Evolutionary conservation across 2,888 invertebrate species (phyloP), one percentile per base, ranked within the genome.

Genomic region (Polymixis lichenea): DNA sequence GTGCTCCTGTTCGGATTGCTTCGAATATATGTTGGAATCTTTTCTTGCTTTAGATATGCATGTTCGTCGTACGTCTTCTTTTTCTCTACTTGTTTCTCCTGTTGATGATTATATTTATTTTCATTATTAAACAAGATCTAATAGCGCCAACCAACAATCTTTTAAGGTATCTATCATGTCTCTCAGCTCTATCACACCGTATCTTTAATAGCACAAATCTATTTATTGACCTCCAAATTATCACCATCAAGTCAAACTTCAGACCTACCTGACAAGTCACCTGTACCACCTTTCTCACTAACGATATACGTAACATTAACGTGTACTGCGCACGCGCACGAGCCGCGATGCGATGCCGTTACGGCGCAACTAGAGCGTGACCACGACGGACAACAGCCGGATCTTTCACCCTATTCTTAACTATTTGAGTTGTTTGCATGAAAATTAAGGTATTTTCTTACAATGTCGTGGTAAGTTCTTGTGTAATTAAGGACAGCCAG

Each of bases 351-450:
- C 22, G 68, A 25, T 78, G 72, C 61, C 68, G 77, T 77, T 78
- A 80, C 80, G 22, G 11, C 46, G 75, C 32, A 86, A 86, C 38
- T 84, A 86, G 86, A 86, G 84, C 86, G 76, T 49, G 78, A 78
- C 86, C 68, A 71, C 15, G 22, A 55, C 68, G 43, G 53, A 67
- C 62, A 67, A 74, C 74, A 75, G 53, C 74, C 75, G 83, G 86
- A 85, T 78, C 78, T 79, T 53, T 64, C 49, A 73, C 85, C 82
- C 83, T 80, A 70, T 62, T 25, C 51, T 61, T 19, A n/a, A 55
- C 22, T 38, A 25, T 64, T 56, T 25, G 17, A 53, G 15, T 17
- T 58, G 51, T 51, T 64, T 77, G 8, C 17, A 25, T 22, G 22
- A 60, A 60, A 51, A 46, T 53, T 53, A 38, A 46, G 15, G n/a